Conservation (phyloP, 2,888 invertebrate species). For the Caenorhabditis sp. region DNA sequence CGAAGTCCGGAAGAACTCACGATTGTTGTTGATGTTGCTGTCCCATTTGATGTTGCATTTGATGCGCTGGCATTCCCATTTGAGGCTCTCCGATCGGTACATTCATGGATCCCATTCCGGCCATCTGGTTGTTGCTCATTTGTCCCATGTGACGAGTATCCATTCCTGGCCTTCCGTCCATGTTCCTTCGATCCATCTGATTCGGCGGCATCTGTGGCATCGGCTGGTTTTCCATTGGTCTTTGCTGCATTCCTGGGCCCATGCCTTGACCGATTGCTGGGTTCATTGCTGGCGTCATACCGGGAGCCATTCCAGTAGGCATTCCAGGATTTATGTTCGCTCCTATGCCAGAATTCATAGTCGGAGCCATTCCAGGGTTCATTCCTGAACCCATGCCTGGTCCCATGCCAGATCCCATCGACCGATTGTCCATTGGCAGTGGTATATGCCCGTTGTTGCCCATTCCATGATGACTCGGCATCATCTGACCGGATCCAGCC, state of each 20-base stretch:
- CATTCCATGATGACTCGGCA: too few relatives aligned
- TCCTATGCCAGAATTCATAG: not conserved
- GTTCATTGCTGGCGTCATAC: not conserved
- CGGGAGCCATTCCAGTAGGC: conserved; percentile 1
- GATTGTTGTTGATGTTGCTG: conserved; percentile 37
- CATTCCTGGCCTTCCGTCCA: not conserved
- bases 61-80: conserved; percentile 33
- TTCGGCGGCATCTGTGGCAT: conserved; percentile 17
- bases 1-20: conserved; percentile 7
- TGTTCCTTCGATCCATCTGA: conserved; percentile 2
- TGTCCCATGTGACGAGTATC: conserved; percentile 19
- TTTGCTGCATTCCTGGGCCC: not conserved
- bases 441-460: not conserved
- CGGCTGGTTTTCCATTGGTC: conserved; percentile 10
- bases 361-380: not conserved
- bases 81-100: conserved; percentile 22
- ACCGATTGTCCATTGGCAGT: not conserved
- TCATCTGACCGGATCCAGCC: conserved; percentile 6
- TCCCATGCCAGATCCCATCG: too few relatives aligned
- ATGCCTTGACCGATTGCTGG: not conserved
- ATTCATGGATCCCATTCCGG: conserved; percentile 8
- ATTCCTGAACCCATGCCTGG: too few relatives aligned
- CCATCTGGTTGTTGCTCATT: conserved; percentile 15
- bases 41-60: conserved; percentile 33
- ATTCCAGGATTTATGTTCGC: too few relatives aligned